Evolutionary conservation across 2,888 invertebrate genomes (phyloP).

Genomic region (Cryptops parisi): DNA sequence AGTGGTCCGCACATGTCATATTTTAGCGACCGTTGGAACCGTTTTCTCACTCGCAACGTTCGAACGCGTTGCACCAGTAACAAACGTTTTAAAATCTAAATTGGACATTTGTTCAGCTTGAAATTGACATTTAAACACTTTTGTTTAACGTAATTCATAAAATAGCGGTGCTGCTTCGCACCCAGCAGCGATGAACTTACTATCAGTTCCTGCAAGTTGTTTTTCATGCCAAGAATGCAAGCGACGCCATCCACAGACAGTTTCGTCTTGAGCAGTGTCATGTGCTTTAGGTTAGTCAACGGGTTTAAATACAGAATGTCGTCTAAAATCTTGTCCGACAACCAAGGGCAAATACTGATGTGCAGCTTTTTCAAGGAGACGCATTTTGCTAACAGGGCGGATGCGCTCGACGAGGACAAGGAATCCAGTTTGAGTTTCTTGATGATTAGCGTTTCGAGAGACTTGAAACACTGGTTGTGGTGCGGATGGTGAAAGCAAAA

Average conservation of each 20-base stretch:
- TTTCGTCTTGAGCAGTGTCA: conserved; percentile 1
- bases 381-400: not conserved
- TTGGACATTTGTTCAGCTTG: not conserved
- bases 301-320: conserved; percentile 10
- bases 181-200: conserved; percentile 1
- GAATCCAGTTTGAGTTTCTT: not conserved
- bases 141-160: conserved; percentile 6
- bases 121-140: conserved; percentile 2
- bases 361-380: not conserved
- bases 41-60: too few species aligned
- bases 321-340: conserved; percentile 10
- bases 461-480: not conserved
- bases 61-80: too few species aligned
- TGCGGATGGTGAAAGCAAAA: not conserved
- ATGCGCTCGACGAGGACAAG: not conserved
- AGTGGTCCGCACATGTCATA: too few species aligned
- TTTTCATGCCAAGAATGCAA: not conserved
- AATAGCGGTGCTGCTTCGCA: not conserved
- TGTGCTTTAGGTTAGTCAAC: not conserved
- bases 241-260: conserved; percentile 8
- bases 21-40: too few species aligned
- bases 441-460: not conserved
- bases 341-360: conserved; percentile 3
- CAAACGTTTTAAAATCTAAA: not conserved
- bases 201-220: not conserved